Evolutionary conservation across 92 coral and sea anemone genomes (phyloP).

Genomic region (Zoanthus solanderi): DNA sequence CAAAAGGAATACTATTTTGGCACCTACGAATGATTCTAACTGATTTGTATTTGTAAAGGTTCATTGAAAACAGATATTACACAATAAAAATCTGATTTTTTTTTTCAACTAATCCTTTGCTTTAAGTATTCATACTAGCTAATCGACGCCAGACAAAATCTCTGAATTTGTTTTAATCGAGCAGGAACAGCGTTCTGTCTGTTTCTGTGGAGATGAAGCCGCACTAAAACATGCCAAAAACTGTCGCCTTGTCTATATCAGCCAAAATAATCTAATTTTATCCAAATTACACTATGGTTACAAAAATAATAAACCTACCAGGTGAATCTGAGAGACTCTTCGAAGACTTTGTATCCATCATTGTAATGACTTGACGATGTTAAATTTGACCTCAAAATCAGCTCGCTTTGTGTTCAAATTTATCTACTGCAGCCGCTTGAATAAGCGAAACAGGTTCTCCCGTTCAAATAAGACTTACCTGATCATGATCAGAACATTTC

Average conservation of each 20-base stretch:
- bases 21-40: conserved; percentile 12
- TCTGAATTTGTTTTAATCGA: neutral
- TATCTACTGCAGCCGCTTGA: neutral
- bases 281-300: conserved; percentile 33
- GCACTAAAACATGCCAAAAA: neutral
- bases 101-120: neutral
- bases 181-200: neutral
- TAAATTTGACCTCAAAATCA: neutral
- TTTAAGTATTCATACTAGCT: neutral
- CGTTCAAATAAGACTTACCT: neutral
- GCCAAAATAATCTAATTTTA: conserved; percentile 10
- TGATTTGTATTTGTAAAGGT: conserved; percentile 18
- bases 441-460: neutral
- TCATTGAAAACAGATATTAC: conserved; percentile 18
- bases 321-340: conserved; percentile 18
- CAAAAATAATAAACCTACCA: conserved; percentile 25
- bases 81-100: neutral
- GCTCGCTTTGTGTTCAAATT: conserved; percentile 1
- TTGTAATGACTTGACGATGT: neutral
- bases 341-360: conserved; percentile 49
- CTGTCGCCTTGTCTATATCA: conserved; percentile 27
- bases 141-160: neutral
- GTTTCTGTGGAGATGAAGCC: conserved; percentile 32
- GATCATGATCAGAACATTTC: neutral
- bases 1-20: neutral